Percentiles rank a stretch among this genome's conserved stretches.
phyloP scores from a whole-genome alignment of 2,888 invertebrate genomes.

The Nasonovia ribisnigri region DNA sequence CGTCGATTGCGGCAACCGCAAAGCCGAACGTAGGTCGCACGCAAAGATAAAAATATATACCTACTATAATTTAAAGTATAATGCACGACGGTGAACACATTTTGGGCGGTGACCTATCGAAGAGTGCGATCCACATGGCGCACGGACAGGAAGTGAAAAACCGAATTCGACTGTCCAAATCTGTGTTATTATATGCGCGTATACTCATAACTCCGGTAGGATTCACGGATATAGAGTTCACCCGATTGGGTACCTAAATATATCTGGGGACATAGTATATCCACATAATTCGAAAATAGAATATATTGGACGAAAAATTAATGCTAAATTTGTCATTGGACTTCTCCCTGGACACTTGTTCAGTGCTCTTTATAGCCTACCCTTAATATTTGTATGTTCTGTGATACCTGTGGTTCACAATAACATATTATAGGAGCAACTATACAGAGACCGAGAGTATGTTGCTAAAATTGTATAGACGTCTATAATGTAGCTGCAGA shows the following conservation, averaged over 20 bases:
- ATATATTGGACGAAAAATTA: not conserved
- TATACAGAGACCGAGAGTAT: not conserved
- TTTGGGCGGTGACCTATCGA: not conserved
- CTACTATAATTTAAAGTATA: not conserved
- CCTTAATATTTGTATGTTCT: not conserved
- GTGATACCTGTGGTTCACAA: not conserved
- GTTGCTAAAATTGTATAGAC: not conserved
- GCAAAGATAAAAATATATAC: constrained; percentile 71
- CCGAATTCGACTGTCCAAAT: not conserved
- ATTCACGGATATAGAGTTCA: not conserved
- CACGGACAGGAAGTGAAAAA: not conserved
- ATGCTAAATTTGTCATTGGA: too few relatives aligned
- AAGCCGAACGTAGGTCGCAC: constrained; percentile 80
- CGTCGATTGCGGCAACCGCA: constrained; percentile 85
- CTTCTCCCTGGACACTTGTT: not conserved
- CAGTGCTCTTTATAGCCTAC: not conserved
- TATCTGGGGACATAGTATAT: not conserved
- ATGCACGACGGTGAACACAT: not conserved
- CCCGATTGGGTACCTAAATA: not conserved
- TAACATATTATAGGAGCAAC: not conserved
- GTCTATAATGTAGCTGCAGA: not conserved
- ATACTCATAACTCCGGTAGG: not conserved
- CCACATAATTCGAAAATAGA: not conserved
- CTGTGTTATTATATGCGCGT: not conserved
- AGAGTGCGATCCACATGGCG: not conserved